Conservation (phyloP, 2,888 invertebrate genomes). For the Dorcus parallelipipedus region DNA sequence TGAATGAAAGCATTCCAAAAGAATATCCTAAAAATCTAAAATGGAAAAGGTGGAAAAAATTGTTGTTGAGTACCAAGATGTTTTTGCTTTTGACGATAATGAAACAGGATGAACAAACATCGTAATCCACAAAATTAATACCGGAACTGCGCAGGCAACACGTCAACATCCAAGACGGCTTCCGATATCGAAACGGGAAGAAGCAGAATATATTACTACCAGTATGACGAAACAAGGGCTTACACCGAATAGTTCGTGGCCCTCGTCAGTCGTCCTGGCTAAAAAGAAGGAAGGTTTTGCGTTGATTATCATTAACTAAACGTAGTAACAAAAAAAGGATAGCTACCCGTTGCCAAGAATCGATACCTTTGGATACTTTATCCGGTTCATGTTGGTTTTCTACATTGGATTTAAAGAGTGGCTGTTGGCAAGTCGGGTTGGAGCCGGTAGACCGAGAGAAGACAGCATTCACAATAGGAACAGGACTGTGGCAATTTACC, state of each 20-base stretch:
- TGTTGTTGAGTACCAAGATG: neutral
- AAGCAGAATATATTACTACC: too few relatives aligned
- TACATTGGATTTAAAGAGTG: slow-evolving; percentile 18
- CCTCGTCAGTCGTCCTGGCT: slow-evolving; percentile 21
- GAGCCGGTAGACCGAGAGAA: slow-evolving; percentile 22
- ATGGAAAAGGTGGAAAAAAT: too few relatives aligned
- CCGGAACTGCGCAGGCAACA: neutral
- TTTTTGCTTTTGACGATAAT: neutral
- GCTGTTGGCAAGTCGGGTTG: slow-evolving; percentile 22
- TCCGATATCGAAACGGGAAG: neutral
- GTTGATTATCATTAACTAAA: slow-evolving; percentile 21
- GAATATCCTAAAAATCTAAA: too few relatives aligned
- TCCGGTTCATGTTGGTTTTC: slow-evolving; percentile 10
- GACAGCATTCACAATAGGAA: slow-evolving; percentile 25
- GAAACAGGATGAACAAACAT: neutral
- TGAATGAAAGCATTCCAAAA: too few relatives aligned
- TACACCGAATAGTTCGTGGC: neutral
- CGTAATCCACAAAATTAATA: neutral
- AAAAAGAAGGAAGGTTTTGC: slow-evolving; percentile 25
- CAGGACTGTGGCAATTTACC: slow-evolving; percentile 24
- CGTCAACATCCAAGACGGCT: neutral
- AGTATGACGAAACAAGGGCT: too few relatives aligned
- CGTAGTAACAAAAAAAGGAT: slow-evolving; percentile 16
- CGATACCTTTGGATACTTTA: slow-evolving; percentile 25
- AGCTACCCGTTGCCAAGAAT: slow-evolving; percentile 19